Evolutionary conservation across 2,888 invertebrate genomes (phyloP).

Genomic region (Merodon equestris): DNA sequence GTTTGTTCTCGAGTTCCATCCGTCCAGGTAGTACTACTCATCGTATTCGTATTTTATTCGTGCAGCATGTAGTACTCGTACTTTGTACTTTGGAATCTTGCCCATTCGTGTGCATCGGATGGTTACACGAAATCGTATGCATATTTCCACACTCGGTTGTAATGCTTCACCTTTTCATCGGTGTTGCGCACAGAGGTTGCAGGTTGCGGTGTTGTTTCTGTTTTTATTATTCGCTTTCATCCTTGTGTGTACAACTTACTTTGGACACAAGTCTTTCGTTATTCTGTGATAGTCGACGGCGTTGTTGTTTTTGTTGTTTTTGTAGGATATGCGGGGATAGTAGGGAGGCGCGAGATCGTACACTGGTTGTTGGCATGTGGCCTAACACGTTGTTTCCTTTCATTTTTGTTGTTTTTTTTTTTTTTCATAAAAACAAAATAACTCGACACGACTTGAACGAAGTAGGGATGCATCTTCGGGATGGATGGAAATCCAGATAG

Average conservation of each 20-base stretch:
- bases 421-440: conserved; percentile 13
- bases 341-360: conserved; percentile 40
- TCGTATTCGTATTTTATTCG: background rate
- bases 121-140: conserved; percentile 65
- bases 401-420: conserved; percentile 47
- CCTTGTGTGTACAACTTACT: conserved; percentile 59
- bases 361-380: conserved; percentile 65
- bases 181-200: conserved; percentile 18
- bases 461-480: conserved; percentile 21
- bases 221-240: conserved; percentile 32
- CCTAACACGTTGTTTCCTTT: conserved; percentile 61
- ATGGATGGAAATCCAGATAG: conserved; percentile 17
- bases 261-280: conserved; percentile 40
- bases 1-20: no score
- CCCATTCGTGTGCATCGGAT: conserved; percentile 62
- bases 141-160: conserved; percentile 66
- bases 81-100: conserved; percentile 48
- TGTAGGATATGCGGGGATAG: no score
- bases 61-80: background rate
- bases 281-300: no score
- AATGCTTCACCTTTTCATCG: conserved; percentile 62
- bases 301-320: no score
- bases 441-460: conserved; percentile 38
- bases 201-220: conserved; percentile 20
- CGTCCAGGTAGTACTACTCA: no score